A percentile compares a stretch with the other conserved stretches of the same genome.
Evolutionary conservation across 2,113 vertebrate genomes (phyloP).

Genomic region (Gavialis gangeticus): DNA sequence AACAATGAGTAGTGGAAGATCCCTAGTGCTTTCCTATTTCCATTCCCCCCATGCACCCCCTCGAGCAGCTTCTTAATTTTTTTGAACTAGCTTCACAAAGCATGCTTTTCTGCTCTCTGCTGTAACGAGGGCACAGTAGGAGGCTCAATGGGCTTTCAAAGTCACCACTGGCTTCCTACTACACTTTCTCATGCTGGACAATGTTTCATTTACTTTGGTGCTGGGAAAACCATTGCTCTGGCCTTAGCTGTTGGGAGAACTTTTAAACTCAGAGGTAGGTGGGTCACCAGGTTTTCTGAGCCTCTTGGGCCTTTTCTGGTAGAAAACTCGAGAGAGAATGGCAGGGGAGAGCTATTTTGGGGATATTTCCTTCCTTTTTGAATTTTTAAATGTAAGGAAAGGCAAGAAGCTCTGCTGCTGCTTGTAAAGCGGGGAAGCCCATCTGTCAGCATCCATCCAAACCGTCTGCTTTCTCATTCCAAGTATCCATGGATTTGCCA

Average conservation of each 20-base stretch:
- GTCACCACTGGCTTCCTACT: neutral
- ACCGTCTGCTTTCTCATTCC: no score
- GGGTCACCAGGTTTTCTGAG: neutral
- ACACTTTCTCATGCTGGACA: conserved; percentile 5
- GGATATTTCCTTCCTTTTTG: no score
- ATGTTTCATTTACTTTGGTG: neutral
- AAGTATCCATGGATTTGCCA: no score
- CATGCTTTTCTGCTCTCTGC: neutral
- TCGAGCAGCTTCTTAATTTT: neutral
- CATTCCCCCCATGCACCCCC: no score
- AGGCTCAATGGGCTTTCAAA: neutral
- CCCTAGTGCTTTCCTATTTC: conserved; percentile 2
- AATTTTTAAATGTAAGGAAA: no score
- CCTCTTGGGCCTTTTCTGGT: neutral
- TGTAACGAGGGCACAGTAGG: neutral
- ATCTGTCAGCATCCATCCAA: no score
- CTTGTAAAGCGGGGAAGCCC: no score
- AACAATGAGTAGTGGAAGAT: conserved; percentile 23
- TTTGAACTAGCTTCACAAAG: conserved; percentile 35
- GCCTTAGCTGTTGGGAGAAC: neutral
- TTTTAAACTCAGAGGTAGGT: neutral
- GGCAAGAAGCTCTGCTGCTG: no score
- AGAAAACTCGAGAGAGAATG: neutral
- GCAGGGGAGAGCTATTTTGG: neutral
- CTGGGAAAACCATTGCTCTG: neutral